Percentiles rank a stretch among this genome's conserved stretches.
phyloP scores from a whole-genome alignment of 2,113 vertebrate genomes.

The Burhinus bistriatus region DNA sequence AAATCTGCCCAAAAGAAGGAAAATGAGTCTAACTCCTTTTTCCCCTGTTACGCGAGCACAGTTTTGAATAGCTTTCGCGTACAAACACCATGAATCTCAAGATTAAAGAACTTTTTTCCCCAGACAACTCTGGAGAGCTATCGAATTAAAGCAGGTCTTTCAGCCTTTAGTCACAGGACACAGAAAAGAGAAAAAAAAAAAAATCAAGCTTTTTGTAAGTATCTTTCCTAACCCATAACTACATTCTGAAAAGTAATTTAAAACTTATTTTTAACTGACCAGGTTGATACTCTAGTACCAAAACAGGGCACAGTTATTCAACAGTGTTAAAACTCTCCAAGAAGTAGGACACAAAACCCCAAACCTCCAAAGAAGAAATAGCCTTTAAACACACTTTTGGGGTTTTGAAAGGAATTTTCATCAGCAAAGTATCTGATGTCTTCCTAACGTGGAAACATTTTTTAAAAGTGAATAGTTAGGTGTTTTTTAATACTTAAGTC shows the following conservation, averaged over 20 bases:
- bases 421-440: neutral
- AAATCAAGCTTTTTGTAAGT: neutral
- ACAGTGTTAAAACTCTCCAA: neutral
- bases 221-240: neutral
- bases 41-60: accelerated
- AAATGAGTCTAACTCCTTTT: neutral
- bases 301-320: neutral
- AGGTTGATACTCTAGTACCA: neutral
- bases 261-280: neutral
- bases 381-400: neutral
- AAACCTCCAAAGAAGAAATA: neutral
- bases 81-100: neutral
- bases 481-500: neutral
- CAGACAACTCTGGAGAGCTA: neutral
- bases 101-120: neutral
- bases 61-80: neutral
- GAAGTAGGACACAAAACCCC: neutral
- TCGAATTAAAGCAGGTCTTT: neutral
- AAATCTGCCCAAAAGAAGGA: neutral
- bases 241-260: neutral
- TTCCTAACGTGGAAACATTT: neutral
- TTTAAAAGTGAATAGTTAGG: neutral
- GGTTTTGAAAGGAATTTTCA: neutral
- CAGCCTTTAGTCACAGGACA: neutral
- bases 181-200: neutral